These are phyloP conservation scores for Aphelenchoides avenae DNA, from an alignment of 1,140 invertebrate species.

Conservation along the genomic window DNA sequence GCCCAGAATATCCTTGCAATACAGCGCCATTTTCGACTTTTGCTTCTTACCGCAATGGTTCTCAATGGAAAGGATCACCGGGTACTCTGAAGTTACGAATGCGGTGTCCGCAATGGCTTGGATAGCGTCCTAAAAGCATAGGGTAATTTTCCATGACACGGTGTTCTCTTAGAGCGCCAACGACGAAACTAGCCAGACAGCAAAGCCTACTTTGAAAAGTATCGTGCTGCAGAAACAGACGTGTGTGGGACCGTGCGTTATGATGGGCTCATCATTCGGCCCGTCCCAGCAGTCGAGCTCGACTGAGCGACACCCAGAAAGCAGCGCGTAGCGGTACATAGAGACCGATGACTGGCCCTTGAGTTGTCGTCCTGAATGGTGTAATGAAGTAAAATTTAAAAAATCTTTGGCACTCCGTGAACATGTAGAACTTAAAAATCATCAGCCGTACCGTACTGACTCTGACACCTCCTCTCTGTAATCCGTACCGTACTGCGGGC, in stretches of 20 bases:
- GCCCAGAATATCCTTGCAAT: constrained; percentile 83
- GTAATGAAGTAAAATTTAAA: neutral
- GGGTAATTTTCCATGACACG: constrained; percentile 2
- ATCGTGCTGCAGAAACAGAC: constrained; percentile 49
- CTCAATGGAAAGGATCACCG: constrained; percentile 95
- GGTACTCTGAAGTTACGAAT: constrained; percentile 66
- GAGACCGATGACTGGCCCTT: constrained; percentile 35
- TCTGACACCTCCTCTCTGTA: no score
- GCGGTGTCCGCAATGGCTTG: constrained; percentile 83
- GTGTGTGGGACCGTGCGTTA: constrained; percentile 38
- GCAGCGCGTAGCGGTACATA: constrained; percentile 59
- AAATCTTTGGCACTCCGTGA: no score
- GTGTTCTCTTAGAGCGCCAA: no score
- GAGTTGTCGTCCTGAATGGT: constrained; percentile 30
- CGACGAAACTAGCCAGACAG: no score
- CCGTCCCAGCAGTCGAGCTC: constrained; percentile 90
- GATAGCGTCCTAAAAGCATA: constrained; percentile 73
- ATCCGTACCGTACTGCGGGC: no score
- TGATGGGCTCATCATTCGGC: constrained; percentile 70
- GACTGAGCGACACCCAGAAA: constrained; percentile 51
- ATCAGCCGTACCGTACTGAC: neutral
- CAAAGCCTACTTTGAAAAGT: constrained; percentile 26
- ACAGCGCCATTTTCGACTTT: constrained; percentile 87
- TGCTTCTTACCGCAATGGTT: constrained; percentile 92
- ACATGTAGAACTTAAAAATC: no score